phyloP scores from a whole-genome alignment of 2,113 vertebrate genomes.

The Tetrao urogallus region DNA sequence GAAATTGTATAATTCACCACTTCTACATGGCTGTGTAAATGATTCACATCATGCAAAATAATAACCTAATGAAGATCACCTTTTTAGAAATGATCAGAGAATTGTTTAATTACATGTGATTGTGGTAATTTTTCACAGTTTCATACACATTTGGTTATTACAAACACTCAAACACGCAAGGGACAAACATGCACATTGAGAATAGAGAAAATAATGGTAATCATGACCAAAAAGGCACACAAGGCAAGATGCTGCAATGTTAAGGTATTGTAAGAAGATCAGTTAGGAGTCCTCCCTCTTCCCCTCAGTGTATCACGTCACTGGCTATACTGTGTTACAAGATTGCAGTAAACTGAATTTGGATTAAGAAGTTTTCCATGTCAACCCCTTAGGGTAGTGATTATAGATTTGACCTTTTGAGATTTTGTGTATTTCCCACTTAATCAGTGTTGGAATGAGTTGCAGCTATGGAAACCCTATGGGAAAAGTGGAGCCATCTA shows the following conservation, averaged over 20 bases:
- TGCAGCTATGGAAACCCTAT: constrained; percentile 78
- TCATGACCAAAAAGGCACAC: neutral
- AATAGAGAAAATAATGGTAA: neutral
- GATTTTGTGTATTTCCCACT: constrained; percentile 84
- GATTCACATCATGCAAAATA: neutral
- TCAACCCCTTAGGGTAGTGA: constrained; percentile 80
- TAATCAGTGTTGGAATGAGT: constrained; percentile 86
- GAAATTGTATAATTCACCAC: neutral
- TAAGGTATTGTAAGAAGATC: neutral
- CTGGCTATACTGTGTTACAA: constrained; percentile 64
- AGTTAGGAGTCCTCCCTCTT: neutral
- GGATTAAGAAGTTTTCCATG: constrained; percentile 80
- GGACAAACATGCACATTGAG: neutral
- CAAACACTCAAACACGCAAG: neutral
- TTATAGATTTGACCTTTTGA: constrained; percentile 87
- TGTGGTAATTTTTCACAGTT: neutral
- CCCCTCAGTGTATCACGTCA: neutral
- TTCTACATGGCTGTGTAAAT: neutral
- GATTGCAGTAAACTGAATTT: constrained; percentile 72
- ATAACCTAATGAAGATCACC: neutral
- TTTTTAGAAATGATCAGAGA: neutral
- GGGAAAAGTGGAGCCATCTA: constrained; percentile 83
- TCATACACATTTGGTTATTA: neutral
- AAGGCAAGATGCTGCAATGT: neutral
- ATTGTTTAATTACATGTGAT: neutral